Conservation (phyloP, 2,888 invertebrate species). For the Hypercompe scribonia region DNA sequence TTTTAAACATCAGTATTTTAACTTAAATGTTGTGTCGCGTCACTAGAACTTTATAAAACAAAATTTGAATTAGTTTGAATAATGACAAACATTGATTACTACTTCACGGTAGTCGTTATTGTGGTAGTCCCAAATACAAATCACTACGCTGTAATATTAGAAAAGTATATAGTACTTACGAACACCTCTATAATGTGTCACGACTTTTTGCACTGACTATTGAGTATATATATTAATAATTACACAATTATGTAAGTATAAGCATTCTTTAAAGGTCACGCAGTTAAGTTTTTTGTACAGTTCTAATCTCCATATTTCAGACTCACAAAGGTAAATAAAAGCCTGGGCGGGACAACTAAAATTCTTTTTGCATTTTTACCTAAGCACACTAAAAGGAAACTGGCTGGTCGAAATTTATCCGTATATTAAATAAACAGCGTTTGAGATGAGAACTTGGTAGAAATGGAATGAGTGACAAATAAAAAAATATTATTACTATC, state of each 20-base stretch:
- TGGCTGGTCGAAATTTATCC: neutral
- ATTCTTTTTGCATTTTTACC: slow-evolving; percentile 8
- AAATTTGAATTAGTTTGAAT: no score
- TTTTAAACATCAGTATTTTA: neutral
- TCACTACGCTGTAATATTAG: no score
- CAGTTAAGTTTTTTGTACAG: slow-evolving; percentile 29
- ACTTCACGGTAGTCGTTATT: no score
- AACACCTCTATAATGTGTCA: neutral
- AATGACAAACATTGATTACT: no score
- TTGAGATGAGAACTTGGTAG: neutral
- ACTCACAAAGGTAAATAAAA: slow-evolving; percentile 13
- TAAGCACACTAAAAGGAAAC: neutral
- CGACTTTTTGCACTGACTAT: neutral
- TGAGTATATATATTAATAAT: no score
- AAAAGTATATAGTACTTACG: neutral
- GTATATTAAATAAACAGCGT: neutral
- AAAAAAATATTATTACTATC: no score
- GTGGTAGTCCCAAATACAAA: no score
- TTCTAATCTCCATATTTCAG: slow-evolving; percentile 17
- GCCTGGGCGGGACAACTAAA: neutral
- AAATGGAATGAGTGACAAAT: neutral
- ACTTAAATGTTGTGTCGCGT: neutral
- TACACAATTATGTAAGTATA: neutral
- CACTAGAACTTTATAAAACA: no score
- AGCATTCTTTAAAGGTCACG: neutral